phyloP scores from a whole-genome alignment of 2,113 vertebrate species.

The Ondatra zibethicus region DNA sequence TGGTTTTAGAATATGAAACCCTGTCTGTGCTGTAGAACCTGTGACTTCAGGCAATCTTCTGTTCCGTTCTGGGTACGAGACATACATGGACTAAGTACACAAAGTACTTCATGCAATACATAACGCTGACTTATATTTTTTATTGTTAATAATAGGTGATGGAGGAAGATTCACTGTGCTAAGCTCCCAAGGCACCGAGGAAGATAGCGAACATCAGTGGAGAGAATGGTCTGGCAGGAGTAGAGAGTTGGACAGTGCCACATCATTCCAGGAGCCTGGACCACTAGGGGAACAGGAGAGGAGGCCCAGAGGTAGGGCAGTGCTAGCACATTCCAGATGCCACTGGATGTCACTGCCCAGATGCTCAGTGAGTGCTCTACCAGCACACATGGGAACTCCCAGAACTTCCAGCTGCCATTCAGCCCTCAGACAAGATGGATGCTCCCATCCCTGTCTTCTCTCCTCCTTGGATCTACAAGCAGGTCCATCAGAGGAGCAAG shows the following conservation, averaged over 20 bases:
- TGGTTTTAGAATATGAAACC: not conserved
- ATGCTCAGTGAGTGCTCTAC: not conserved
- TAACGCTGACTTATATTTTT: not conserved
- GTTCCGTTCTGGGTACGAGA: not conserved
- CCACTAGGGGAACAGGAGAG: not conserved
- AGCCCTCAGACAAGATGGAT: not conserved
- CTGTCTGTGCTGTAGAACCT: not conserved
- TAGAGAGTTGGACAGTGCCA: not conserved
- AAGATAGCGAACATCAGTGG: conserved; percentile 14
- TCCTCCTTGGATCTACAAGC: conserved; percentile 5
- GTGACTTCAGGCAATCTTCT: not conserved
- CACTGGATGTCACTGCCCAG: not conserved
- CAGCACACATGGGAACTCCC: not conserved
- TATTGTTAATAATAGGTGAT: not conserved
- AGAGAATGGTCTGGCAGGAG: conserved; percentile 7
- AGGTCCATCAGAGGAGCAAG: not conserved
- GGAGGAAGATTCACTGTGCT: not conserved
- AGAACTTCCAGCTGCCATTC: not conserved
- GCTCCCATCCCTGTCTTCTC: not conserved
- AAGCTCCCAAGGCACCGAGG: not conserved
- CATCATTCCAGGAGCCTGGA: not conserved
- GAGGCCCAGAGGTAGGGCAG: not conserved
- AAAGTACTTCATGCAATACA: conserved; percentile 18
- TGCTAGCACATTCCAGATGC: not conserved
- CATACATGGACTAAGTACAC: not conserved